Base-by-base conservation (phyloP, 2,113 vertebrate species). In the Okapia johnstoni region DNA sequence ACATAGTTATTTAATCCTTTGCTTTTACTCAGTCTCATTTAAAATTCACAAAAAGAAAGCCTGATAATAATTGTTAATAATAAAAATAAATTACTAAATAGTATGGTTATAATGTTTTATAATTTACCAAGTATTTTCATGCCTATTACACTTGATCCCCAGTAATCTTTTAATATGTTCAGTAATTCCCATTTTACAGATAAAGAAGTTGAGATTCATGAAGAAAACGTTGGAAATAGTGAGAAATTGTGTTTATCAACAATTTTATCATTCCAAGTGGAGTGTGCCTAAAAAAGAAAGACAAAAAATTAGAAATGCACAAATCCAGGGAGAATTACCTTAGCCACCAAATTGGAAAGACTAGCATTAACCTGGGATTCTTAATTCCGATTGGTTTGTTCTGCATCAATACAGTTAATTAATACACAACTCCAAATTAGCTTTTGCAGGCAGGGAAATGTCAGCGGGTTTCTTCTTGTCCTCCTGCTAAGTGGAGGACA, bases 391-490 rank as follows among this genome's bases (percentile, higher is more conserved):
- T 96, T 98, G 94, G 97, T 85, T 97, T 97, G 87, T 98, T 98
- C 88, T 92, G 86, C 93, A 97, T 96, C 91, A 97, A 85, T 95
- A 96, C 46, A 93, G 94, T 88, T 98, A 98, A 97, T 98, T 97
- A 98, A 98, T 81, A 96, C 30, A 97, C 54, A 97, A 97, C 48
- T 92, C 63, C 88, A 97, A 94, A 98, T 98, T 96, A 97, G 87
- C 54, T 93, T 96, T 95, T 85, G 16, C 70, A 88, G 86, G 33
- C 58, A 73, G 48, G 54, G 43, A 93, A 97, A 96, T 97, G 91
- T 96, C 97, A 97, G 48, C 16, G 8, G 94, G 79, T 97, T 97
- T 95, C 95, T 96, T 96, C 81, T 93, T 97, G 86, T 98, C 91
- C 93, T 96, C 83, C 89, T 79, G 80, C 77, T 98, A 97, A 97